Base-by-base conservation (phyloP, 2,113 vertebrate species). In the Balaeniceps rex region DNA sequence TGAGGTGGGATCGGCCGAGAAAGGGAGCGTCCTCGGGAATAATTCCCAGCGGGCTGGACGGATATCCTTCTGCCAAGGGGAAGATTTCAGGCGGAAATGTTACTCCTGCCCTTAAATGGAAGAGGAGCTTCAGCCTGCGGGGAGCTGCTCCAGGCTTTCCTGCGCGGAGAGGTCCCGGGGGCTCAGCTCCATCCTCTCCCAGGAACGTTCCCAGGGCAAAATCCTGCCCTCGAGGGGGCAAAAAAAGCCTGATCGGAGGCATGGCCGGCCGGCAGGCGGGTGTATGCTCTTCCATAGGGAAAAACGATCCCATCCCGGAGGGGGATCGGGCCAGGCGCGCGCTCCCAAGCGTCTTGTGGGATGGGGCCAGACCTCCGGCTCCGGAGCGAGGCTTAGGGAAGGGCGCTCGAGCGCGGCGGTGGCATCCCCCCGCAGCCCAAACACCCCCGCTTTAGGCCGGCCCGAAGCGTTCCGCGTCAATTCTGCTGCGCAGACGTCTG, bases 31-130 rank as follows among this genome's bases (percentile, higher is more conserved):
- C 91, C 60, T 85, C 16, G 1, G 47, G 74, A 55, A 57, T 31
- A 33, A 61, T 95, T 90, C 82, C 93, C 70, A 24, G 52, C 65
- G 34, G 60, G 18, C 69, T 69, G 72, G 74, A 91, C 31, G n/a
- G 77, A 85, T 60, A 75, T 21, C 63, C 68, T 91, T 79, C 57
- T 57, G 84, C 82, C 82, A 77, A 65, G n/a, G 65, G 40, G 34
- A 93, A 63, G 72, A 38, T 63, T 88, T 75, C 18, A 69, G 80
- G 70, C 11, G 34, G 93, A 96, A 95, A 80, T 72, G 65, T 65
- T 92, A 29, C 82, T 92, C 68, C 90, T 93, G 87, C 78, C 95
- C 96, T 96, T 94, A 94, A 95, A 93, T 93, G 95, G 95, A 96
- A 94, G 21, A 70, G 49, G 47, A 96, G 66, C 49, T 55, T 70